phyloP scores from a whole-genome alignment of 2,113 vertebrate genomes.

The Lepisosteus oculatus region DNA sequence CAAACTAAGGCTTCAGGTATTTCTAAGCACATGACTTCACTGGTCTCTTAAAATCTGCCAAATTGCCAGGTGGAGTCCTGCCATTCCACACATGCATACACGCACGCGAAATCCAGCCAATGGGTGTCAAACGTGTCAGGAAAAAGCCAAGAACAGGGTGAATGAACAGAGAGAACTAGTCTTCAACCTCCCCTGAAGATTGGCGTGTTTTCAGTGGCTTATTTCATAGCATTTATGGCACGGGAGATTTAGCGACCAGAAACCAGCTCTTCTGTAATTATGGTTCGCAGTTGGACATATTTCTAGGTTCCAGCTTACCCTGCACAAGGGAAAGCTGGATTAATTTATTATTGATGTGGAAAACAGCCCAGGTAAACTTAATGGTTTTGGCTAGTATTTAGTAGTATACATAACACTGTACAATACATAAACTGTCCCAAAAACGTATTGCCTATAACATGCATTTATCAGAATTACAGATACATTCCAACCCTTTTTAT shows the following conservation, averaged over 20 bases:
- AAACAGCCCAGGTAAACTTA: slow-evolving; percentile 23
- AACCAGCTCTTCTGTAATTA: slow-evolving; percentile 23
- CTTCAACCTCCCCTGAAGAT: slow-evolving; percentile 27
- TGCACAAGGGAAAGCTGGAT: slow-evolving; percentile 19
- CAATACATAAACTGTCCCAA: slow-evolving; percentile 20
- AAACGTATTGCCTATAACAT: slow-evolving; percentile 30
- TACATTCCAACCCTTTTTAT: slow-evolving; percentile 19
- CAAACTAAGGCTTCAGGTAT: no score
- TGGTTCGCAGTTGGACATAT: slow-evolving; percentile 30
- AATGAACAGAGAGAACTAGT: slow-evolving; percentile 49
- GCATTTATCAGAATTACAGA: slow-evolving; percentile 29
- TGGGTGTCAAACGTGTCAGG: slow-evolving; percentile 44
- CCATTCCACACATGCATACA: not conserved
- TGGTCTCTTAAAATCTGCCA: no score
- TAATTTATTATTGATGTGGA: slow-evolving; percentile 3
- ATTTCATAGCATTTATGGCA: slow-evolving; percentile 46
- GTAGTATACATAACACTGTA: slow-evolving; percentile 8
- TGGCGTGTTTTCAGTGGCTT: slow-evolving; percentile 47
- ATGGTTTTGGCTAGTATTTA: slow-evolving; percentile 7
- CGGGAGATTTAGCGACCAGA: slow-evolving; percentile 41
- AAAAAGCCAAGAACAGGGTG: slow-evolving; percentile 25
- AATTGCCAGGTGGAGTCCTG: slow-evolving; percentile 1
- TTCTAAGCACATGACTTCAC: no score
- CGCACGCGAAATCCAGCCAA: not conserved
- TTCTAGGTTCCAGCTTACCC: slow-evolving; percentile 20